Evolutionary conservation across 1,140 invertebrate species (phyloP).

Genomic region (Mizuhopecten yessoensis): DNA sequence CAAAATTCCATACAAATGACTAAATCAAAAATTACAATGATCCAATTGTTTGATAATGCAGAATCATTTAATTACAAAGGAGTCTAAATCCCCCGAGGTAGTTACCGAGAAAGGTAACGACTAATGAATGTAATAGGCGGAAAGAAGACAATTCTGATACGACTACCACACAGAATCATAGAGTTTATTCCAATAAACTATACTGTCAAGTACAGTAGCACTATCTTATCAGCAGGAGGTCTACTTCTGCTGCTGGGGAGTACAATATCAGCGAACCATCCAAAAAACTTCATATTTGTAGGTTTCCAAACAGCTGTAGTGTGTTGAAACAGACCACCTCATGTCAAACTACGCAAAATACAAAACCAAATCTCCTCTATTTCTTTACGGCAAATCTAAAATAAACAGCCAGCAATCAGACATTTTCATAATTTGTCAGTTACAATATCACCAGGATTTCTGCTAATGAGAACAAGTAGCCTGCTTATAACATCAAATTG

Average conservation of each 20-base stretch:
- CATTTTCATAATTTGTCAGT: conserved; percentile 34
- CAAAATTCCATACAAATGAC: too few relatives aligned
- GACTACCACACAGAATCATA: background rate
- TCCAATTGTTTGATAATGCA: too few relatives aligned
- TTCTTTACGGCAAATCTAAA: background rate
- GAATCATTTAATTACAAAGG: background rate
- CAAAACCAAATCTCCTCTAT: background rate
- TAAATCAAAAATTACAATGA: too few relatives aligned
- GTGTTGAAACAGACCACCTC: background rate
- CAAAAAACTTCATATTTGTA: background rate
- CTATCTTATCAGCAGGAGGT: background rate
- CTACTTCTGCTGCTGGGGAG: background rate
- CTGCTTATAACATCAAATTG: conserved; percentile 16
- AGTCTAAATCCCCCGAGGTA: background rate
- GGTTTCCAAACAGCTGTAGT: background rate
- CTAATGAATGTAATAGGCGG: background rate
- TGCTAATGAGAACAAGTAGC: conserved; percentile 24
- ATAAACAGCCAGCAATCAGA: conserved; percentile 19
- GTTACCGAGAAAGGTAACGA: background rate
- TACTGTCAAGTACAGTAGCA: background rate
- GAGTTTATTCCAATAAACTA: conserved; percentile 13
- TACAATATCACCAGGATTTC: background rate
- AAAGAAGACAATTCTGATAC: background rate
- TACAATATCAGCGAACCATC: conserved; percentile 24
- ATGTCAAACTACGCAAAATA: background rate